Percentiles rank a stretch among this genome's conserved stretches.
phyloP scores from a whole-genome alignment of 1,140 invertebrate species.

The Nixonia krombeini region DNA sequence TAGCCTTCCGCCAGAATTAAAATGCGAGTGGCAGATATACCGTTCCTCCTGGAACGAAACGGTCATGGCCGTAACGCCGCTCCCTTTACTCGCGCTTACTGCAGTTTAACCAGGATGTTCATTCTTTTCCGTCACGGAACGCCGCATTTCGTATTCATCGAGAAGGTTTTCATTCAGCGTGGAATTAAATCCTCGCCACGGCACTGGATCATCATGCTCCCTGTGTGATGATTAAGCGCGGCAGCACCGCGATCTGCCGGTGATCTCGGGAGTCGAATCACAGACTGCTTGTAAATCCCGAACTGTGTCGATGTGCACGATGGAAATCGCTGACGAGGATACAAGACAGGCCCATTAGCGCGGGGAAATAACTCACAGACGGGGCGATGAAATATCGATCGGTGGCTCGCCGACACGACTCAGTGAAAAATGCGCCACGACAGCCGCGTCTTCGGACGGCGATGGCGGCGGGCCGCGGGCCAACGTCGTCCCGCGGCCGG shows the following conservation, averaged over 20 bases:
- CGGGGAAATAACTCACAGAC: constrained; percentile 32
- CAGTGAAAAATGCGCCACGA: not conserved
- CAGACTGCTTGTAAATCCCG: too few species aligned
- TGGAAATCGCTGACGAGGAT: constrained; percentile 21
- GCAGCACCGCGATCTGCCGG: too few species aligned
- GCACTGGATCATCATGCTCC: too few species aligned
- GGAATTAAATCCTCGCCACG: constrained; percentile 26
- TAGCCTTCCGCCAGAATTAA: constrained; percentile 36
- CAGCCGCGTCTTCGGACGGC: too few species aligned
- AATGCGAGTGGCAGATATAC: constrained; percentile 41
- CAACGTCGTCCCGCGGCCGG: too few species aligned
- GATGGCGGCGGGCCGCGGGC: too few species aligned
- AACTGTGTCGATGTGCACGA: not conserved
- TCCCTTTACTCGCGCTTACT: constrained; percentile 24
- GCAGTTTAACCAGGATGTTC: constrained; percentile 37
- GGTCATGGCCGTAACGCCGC: constrained; percentile 34
- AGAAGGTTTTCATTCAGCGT: constrained; percentile 17
- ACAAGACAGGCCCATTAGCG: constrained; percentile 30
- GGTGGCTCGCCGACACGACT: constrained; percentile 16
- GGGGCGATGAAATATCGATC: constrained; percentile 43
- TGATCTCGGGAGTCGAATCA: too few species aligned
- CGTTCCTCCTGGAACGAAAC: constrained; percentile 25
- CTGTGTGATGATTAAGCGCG: too few species aligned
- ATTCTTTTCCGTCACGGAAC: constrained; percentile 25
- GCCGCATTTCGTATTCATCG: constrained; percentile 36